These are phyloP conservation scores for Lepidurus packardi DNA, from an alignment of 1,140 invertebrate species.

Conservation along the genomic window DNA sequence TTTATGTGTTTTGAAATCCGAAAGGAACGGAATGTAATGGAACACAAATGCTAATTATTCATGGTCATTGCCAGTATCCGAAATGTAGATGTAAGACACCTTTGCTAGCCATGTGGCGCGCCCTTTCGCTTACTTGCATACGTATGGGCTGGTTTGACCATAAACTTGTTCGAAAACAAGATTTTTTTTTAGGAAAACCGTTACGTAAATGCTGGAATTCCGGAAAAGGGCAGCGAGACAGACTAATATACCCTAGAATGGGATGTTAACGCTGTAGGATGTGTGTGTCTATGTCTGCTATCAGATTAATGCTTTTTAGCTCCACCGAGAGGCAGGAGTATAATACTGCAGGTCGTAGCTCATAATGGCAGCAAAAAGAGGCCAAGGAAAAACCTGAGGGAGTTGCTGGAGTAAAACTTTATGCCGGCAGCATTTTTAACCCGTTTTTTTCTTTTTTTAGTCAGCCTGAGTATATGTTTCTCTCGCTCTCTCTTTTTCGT, in stretches of 20 bases:
- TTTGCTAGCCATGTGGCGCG: too few relatives aligned
- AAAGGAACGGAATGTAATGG: too few relatives aligned
- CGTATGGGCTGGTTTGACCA: too few relatives aligned
- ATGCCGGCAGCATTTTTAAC: constrained; percentile 18
- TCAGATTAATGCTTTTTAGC: background rate
- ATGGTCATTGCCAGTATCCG: too few relatives aligned
- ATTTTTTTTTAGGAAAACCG: background rate
- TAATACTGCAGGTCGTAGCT: constrained; percentile 4
- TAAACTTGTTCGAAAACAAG: too few relatives aligned
- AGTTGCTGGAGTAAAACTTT: constrained; percentile 15
- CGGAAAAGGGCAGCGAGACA: background rate
- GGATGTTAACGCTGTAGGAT: background rate
- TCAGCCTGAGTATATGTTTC: background rate
- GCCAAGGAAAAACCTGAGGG: constrained; percentile 20
- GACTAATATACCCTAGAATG: background rate
- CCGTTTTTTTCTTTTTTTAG: background rate
- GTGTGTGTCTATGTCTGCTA: background rate
- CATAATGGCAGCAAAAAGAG: constrained; percentile 11
- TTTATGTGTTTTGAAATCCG: too few relatives aligned
- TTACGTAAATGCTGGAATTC: background rate
- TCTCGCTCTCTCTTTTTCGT: constrained; percentile 18
- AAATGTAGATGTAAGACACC: too few relatives aligned
- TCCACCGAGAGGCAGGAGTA: background rate
- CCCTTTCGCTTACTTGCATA: too few relatives aligned
- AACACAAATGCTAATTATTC: too few relatives aligned